Evolutionary conservation across 2,113 vertebrate genomes (phyloP), one percentile per base, ranked within the genome.

Genomic region (Hyperoodon ampullatus): DNA sequence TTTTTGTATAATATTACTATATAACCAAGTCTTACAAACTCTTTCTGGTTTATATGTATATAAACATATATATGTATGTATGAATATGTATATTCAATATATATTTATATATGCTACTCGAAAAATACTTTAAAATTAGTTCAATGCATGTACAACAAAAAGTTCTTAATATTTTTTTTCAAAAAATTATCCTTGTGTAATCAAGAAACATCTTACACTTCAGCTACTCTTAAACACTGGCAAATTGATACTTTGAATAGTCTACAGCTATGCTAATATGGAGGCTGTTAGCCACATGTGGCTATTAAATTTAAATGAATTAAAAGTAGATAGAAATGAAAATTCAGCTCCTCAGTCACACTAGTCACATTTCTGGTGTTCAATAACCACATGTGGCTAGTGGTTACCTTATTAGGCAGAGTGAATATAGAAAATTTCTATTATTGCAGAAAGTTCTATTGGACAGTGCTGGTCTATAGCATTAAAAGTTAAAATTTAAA

Each of bases 61-160:
- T 26, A 70, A 15, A 61, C 21, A 18, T 53, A 55, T 30, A 47
- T 39, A 58, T 58, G 1, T 70, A 53, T 30, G 2, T 10, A 39
- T 77, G 47, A 66, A 58, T 53, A 75, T 44, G 11, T 58, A 60
- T 65, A 61, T 86, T 63, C 66, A 53, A 65, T 55, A 26, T 50
- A 6, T 42, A 88, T 42, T 88, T 88, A 47, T 58, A 83, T 44
- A 77, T 39, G 50, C 33, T 42, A 81, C 16, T 30, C 2, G 28
- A 77, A 89, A 89, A 75, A 33, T 47, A 50, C 65, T 77, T 90
- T 78, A 72, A 93, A 78, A 85, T 90, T 93, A 55, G 44, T 74
- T 75, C 24, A 55, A 47, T 21, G 47, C 26, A 60, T 50, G 15
- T 60, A 42, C 39, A 23, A 84, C 15, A 63, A 94, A 47, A 91